A percentile compares a stretch with the other conserved stretches of the same genome.
phyloP scores from a whole-genome alignment of 2,797 vertebrate genomes.

The Chiropotes sagulatus region DNA sequence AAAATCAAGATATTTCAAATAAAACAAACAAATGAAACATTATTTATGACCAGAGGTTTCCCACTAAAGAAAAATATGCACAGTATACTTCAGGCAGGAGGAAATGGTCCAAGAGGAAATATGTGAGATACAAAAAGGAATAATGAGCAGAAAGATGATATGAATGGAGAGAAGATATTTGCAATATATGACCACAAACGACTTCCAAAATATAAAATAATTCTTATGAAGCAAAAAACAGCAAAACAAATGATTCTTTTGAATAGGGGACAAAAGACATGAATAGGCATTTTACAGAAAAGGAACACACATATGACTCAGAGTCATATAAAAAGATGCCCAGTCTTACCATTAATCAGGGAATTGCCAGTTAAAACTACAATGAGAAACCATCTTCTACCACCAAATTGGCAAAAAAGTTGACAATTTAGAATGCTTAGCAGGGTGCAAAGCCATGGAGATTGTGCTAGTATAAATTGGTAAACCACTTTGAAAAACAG shows the following conservation, averaged over 20 bases:
- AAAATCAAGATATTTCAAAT: background rate
- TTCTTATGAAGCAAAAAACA: background rate
- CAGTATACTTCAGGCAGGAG: background rate
- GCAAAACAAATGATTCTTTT: background rate
- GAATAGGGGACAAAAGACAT: background rate
- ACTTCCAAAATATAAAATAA: background rate
- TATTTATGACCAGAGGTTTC: background rate
- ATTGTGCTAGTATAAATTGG: background rate
- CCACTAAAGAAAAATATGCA: background rate
- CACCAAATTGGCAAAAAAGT: background rate
- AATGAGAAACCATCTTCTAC: background rate
- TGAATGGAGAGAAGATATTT: background rate
- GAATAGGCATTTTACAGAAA: background rate
- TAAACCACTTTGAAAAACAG: background rate
- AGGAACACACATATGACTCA: background rate
- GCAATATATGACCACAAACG: background rate
- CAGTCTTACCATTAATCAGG: background rate
- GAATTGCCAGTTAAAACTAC: background rate
- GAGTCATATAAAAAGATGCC: background rate
- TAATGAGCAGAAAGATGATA: background rate
- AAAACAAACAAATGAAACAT: background rate
- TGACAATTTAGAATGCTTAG: background rate
- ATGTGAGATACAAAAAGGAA: background rate
- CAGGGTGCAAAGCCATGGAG: background rate
- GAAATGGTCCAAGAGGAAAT: background rate